These are phyloP conservation scores for Rhyzopertha dominica DNA, from an alignment of 1,140 invertebrate species.

Conservation along the genomic window DNA sequence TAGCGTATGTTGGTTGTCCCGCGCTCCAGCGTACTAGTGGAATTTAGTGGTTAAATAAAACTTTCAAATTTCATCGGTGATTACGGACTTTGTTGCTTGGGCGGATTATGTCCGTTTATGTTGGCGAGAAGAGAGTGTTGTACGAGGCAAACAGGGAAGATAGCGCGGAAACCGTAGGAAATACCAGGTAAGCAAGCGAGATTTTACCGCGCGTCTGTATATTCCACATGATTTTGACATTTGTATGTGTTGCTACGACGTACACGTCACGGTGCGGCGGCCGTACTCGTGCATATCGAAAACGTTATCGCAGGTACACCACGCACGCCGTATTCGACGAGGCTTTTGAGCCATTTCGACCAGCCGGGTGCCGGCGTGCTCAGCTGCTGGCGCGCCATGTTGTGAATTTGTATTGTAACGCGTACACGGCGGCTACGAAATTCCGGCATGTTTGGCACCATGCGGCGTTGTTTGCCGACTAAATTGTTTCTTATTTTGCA, in stretches of 20 bases:
- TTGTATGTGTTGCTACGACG: conserved; percentile 20
- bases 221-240: conserved; percentile 39
- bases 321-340: no score
- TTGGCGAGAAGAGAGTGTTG: conserved; percentile 28
- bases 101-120: conserved; percentile 36
- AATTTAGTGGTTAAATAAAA: conserved; percentile 25
- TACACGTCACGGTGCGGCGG: conserved; percentile 4
- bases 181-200: conserved; percentile 32
- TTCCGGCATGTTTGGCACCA: no score
- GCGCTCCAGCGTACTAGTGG: conserved; percentile 33
- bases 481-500: no score
- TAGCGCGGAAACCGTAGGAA: conserved; percentile 35
- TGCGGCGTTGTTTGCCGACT: no score
- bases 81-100: conserved; percentile 15
- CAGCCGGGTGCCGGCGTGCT: no score
- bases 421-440: no score
- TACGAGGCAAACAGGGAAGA: conserved; percentile 30
- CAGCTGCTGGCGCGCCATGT: conserved; percentile 30
- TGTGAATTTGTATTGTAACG: conserved; percentile 18
- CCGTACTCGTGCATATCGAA: conserved; percentile 1
- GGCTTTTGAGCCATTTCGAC: no score
- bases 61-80: conserved; percentile 23
- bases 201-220: conserved; percentile 30
- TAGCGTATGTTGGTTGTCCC: conserved; percentile 43
- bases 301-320: background rate